phyloP scores from a whole-genome alignment of 1,140 invertebrate genomes.

The Bombus pyrosoma region DNA sequence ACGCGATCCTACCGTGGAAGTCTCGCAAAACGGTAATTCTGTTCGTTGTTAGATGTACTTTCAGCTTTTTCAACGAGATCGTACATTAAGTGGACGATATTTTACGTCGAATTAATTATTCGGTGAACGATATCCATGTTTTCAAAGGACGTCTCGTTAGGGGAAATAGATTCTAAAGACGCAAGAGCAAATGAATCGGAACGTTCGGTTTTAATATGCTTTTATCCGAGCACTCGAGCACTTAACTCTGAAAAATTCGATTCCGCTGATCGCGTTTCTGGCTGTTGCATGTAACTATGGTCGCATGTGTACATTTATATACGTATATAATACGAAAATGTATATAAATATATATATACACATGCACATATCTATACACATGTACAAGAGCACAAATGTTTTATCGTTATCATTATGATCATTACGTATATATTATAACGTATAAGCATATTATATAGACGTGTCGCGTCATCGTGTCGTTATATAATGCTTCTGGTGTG shows the following conservation, averaged over 20 bases:
- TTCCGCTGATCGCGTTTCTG: slow-evolving; percentile 75
- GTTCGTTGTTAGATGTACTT: background rate
- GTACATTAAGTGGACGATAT: background rate
- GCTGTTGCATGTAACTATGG: slow-evolving; percentile 78
- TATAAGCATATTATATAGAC: slow-evolving; percentile 42
- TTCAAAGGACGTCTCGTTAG: background rate
- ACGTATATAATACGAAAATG: slow-evolving; percentile 41
- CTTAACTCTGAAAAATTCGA: slow-evolving; percentile 76
- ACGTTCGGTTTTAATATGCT: slow-evolving; percentile 67
- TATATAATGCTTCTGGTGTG: slow-evolving; percentile 65
- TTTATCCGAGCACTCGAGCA: slow-evolving; percentile 74
- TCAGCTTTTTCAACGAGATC: background rate
- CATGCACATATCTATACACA: slow-evolving; percentile 20
- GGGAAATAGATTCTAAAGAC: background rate
- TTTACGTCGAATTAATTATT: background rate
- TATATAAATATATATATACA: slow-evolving; percentile 25
- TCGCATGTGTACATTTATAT: slow-evolving; percentile 70
- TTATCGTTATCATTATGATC: background rate
- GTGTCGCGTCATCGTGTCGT: slow-evolving; percentile 59
- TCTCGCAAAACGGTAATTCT: background rate
- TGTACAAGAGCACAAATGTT: background rate
- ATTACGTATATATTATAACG: slow-evolving; percentile 61
- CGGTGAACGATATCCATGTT: background rate
- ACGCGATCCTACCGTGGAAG: background rate
- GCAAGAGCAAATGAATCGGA: slow-evolving; percentile 33